Evolutionary conservation across 2,797 vertebrate genomes (phyloP).

Genomic region (Hipposideros larvatus): DNA sequence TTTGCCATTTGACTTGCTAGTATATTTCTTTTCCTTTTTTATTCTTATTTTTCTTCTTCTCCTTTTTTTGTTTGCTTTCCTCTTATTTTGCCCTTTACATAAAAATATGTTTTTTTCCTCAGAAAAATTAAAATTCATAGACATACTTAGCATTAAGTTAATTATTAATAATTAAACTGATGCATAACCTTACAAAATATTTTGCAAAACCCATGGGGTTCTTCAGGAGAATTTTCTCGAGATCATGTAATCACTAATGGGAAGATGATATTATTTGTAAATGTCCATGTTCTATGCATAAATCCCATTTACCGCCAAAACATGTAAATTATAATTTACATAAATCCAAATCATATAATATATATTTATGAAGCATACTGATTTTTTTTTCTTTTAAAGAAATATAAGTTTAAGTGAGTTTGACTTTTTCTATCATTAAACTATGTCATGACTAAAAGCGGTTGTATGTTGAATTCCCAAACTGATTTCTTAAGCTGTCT

Average conservation of each 20-base stretch:
- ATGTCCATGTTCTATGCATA: constrained; percentile 63
- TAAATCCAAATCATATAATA: neutral
- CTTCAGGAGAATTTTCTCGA: constrained; percentile 84
- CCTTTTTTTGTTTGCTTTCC: constrained; percentile 30
- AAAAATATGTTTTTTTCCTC: constrained; percentile 83
- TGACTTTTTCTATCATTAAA: neutral
- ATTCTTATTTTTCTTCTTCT: constrained; percentile 37
- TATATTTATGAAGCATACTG: constrained; percentile 60
- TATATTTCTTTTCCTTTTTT: constrained; percentile 78
- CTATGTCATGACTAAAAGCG: constrained; percentile 6
- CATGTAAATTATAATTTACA: neutral
- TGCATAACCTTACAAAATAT: constrained; percentile 80
- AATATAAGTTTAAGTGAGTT: constrained; percentile 20
- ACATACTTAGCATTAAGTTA: constrained; percentile 86
- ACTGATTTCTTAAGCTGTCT: constrained; percentile 57
- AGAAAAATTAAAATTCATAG: constrained; percentile 83
- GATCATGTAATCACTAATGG: constrained; percentile 79
- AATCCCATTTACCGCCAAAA: neutral
- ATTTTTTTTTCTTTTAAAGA: constrained; percentile 60
- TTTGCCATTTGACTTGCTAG: constrained; percentile 85
- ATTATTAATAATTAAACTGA: constrained; percentile 85
- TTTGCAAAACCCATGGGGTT: constrained; percentile 81
- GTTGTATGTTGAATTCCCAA: constrained; percentile 29
- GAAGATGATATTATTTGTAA: constrained; percentile 81
- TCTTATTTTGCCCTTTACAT: constrained; percentile 40